These are phyloP conservation scores for Lathamus discolor DNA, from an alignment of 2,113 vertebrate genomes.

Conservation along the genomic window DNA sequence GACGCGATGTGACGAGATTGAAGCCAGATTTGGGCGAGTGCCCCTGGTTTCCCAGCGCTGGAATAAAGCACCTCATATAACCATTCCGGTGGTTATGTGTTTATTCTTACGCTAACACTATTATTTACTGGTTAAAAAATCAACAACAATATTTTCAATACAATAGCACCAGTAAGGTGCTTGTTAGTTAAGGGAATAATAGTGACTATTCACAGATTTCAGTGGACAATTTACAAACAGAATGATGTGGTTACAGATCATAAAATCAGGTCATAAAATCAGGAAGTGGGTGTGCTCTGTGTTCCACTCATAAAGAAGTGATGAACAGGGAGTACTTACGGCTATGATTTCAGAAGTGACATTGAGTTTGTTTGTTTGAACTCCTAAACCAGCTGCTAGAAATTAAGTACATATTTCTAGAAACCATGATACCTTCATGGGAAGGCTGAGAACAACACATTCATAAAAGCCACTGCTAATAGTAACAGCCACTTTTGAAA, in stretches of 20 bases:
- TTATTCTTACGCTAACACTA: too few relatives aligned
- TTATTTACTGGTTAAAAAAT: background rate
- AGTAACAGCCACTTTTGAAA: background rate
- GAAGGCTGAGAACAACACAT: background rate
- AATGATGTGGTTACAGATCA: background rate
- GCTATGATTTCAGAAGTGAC: background rate
- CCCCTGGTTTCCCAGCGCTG: too few relatives aligned
- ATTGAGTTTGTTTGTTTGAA: background rate
- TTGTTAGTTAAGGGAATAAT: background rate
- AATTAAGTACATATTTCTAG: background rate
- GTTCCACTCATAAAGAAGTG: background rate
- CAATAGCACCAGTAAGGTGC: background rate
- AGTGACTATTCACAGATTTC: background rate
- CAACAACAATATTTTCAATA: rapidly evolving
- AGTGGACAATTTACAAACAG: background rate
- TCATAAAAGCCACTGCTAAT: background rate
- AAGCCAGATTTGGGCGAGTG: too few relatives aligned
- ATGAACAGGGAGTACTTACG: background rate
- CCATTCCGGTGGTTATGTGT: too few relatives aligned
- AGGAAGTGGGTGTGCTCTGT: background rate
- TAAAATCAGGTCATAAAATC: background rate
- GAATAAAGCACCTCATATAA: too few relatives aligned
- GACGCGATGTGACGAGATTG: too few relatives aligned
- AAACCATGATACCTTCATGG: background rate
- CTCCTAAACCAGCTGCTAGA: background rate